Evolutionary conservation across 2,113 vertebrate species (phyloP).

Genomic region (Arenaria interpres): DNA sequence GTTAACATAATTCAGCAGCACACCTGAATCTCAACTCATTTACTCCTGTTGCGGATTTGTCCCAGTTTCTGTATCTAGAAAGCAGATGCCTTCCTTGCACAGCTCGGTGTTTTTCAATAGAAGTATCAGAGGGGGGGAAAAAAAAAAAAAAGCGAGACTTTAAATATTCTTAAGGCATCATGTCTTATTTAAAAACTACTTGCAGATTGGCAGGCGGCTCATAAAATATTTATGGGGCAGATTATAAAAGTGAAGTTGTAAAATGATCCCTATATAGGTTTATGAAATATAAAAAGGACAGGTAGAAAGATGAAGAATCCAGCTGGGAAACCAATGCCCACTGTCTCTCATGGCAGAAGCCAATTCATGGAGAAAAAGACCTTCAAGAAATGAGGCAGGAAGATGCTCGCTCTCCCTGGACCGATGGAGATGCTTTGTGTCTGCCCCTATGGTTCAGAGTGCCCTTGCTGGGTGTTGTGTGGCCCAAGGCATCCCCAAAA

Average conservation of each 20-base stretch:
- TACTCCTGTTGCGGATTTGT: neutral
- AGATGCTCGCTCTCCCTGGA: neutral
- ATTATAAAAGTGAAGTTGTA: slow-evolving; percentile 65
- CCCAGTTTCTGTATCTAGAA: slow-evolving; percentile 24
- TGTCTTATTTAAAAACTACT: slow-evolving; percentile 62
- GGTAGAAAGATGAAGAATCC: slow-evolving; percentile 41
- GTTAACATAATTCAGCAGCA: slow-evolving; percentile 3
- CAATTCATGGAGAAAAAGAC: neutral
- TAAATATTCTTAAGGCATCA: slow-evolving; percentile 63
- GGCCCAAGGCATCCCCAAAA: rapidly evolving
- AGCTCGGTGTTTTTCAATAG: slow-evolving; percentile 20
- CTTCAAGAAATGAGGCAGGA: neutral
- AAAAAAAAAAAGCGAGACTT: neutral
- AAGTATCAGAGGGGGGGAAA: neutral
- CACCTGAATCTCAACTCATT: slow-evolving; percentile 32
- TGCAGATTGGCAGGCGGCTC: slow-evolving; percentile 57
- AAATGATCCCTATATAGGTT: slow-evolving; percentile 58
- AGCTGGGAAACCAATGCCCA: neutral
- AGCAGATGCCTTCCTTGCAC: slow-evolving; percentile 11
- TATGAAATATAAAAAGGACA: slow-evolving; percentile 55
- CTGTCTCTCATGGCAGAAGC: neutral
- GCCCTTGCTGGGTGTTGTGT: neutral
- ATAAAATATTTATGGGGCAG: slow-evolving; percentile 57
- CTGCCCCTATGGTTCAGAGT: neutral
- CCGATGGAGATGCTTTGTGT: neutral